Evolutionary conservation across 1,140 invertebrate genomes (phyloP).

Genomic region (Vanessa tameamea): DNA sequence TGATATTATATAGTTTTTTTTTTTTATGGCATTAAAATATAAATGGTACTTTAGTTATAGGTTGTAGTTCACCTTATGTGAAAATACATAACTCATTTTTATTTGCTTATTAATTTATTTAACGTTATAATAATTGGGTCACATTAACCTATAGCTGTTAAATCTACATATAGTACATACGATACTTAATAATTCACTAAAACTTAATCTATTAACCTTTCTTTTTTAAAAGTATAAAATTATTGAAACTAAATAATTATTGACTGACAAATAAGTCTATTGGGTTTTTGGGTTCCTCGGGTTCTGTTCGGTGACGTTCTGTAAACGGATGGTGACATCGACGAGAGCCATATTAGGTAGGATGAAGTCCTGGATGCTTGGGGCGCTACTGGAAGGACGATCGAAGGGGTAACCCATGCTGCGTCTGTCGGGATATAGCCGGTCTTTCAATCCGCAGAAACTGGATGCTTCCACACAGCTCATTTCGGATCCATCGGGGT

Average conservation of each 20-base stretch:
- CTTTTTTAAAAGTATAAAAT: conserved; percentile 34
- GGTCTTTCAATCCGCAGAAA: conserved; percentile 85
- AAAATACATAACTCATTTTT: background rate
- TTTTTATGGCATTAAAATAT: too few species aligned
- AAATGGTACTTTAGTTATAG: too few species aligned
- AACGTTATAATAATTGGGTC: conserved; percentile 23
- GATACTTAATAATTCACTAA: conserved; percentile 30
- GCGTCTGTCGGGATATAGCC: conserved; percentile 84
- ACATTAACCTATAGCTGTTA: conserved; percentile 18
- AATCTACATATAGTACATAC: conserved; percentile 22
- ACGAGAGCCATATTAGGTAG: conserved; percentile 81
- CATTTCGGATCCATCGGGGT: conserved; percentile 78
- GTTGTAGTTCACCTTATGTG: too few species aligned
- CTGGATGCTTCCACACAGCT: conserved; percentile 84
- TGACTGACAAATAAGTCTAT: background rate
- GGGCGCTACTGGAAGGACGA: conserved; percentile 79
- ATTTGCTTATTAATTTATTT: conserved; percentile 7
- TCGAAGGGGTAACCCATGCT: conserved; percentile 89
- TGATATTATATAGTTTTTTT: too few species aligned
- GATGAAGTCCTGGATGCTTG: conserved; percentile 82
- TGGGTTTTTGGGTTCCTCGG: conserved; percentile 59
- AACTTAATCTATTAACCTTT: conserved; percentile 53
- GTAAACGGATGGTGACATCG: conserved; percentile 76
- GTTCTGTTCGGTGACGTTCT: conserved; percentile 63
- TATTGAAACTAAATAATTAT: conserved; percentile 14